Base-by-base conservation (phyloP, 2,797 vertebrate genomes). In the Macrochelys suwanniensis region DNA sequence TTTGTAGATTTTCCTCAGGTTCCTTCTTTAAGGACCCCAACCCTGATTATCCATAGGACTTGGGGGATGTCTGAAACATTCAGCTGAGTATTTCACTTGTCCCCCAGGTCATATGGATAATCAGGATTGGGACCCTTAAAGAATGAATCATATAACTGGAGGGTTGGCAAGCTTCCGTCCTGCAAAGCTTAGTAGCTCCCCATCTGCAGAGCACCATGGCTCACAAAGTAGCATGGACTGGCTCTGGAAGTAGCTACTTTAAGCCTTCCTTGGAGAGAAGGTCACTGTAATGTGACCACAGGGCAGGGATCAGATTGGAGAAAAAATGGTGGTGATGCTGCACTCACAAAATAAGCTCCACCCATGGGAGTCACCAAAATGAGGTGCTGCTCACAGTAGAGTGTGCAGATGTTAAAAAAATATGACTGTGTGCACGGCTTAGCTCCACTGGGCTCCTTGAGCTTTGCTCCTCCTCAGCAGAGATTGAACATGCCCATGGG, bases 21-120 rank as follows among this genome's bases (percentile, higher is more conserved):
- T 9, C n/a, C 0, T 49, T 56, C 76, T 57, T n/a, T 51, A 45
- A 50, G 57, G 25, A 37, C 87, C 42, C 26, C 11, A 45, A 37
- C 26, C 16, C 68, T 83, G 10, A 13, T 71, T 6, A 7, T 0
- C 0, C 2, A 1, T 5, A 0, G 76, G 82, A 9, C 13, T 21
- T 0, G 17, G 11, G 13, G 54, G 23, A 71, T 28, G 7, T 82
- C 54, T 90, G 68, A 71, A 78, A 26, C 13, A 21, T n/a, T 86
- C 6, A 0, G 57, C 68, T 0, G 6, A 84, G 28, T 26, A 17
- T 31, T 78, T 71, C 77, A 92, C 47, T 71, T 5, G 19, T 77
- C 23, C 54, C 33, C 9, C 25, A 0, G 21, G 11, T 11, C 82
- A 80, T 0, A 6, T 1, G 2, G 0, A 0, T 11, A 5, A 77